These are phyloP conservation scores for Mechanitis messenoides DNA, from an alignment of 2,888 invertebrate species.

Conservation along the genomic window DNA sequence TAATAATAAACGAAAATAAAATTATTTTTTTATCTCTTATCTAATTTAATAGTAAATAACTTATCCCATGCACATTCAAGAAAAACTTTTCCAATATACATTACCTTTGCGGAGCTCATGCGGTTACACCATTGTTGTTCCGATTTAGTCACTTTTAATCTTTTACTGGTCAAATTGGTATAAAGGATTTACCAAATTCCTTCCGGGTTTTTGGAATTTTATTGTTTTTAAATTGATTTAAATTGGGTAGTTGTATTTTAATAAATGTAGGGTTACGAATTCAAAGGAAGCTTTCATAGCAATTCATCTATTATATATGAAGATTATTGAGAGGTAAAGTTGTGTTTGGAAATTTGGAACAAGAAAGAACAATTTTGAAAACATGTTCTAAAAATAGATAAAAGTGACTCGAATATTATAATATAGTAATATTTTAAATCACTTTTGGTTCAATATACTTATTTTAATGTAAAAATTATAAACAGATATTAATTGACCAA, in stretches of 20 bases:
- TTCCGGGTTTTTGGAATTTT: slow-evolving; percentile 18
- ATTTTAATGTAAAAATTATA: too few species aligned
- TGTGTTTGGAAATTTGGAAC: too few species aligned
- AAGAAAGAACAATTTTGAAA: too few species aligned
- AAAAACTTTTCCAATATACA: slow-evolving; percentile 73
- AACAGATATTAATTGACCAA: too few species aligned
- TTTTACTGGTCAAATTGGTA: slow-evolving; percentile 32
- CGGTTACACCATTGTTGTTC: slow-evolving; percentile 60
- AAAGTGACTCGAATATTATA: too few species aligned
- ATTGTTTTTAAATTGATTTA: slow-evolving; percentile 16
- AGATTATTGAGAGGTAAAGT: too few species aligned
- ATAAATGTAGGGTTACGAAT: background rate
- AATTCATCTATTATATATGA: too few species aligned
- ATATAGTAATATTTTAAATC: too few species aligned
- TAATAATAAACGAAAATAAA: too few species aligned
- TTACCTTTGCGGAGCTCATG: slow-evolving; percentile 51
- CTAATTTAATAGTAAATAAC: background rate
- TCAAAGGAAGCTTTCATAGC: too few species aligned
- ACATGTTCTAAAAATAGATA: too few species aligned
- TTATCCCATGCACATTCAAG: slow-evolving; percentile 34
- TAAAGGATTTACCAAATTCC: slow-evolving; percentile 19
- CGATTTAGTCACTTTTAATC: slow-evolving; percentile 38
- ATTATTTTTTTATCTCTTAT: background rate
- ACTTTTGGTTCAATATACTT: too few species aligned
- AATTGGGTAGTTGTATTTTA: slow-evolving; percentile 8